phyloP scores from a whole-genome alignment of 2,797 vertebrate genomes.

The Arctocebus calabarensis region DNA sequence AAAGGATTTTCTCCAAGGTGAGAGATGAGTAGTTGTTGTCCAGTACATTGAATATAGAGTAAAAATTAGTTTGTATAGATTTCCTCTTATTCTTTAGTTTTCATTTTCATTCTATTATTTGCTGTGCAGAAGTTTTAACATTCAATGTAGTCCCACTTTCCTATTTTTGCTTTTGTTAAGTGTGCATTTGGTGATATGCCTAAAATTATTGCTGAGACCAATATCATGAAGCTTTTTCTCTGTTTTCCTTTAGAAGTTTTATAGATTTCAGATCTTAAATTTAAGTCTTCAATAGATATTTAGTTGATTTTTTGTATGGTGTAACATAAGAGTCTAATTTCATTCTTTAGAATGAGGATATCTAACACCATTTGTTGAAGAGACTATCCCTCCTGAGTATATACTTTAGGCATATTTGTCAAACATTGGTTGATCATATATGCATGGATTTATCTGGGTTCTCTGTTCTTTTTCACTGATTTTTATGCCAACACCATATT shows the following conservation, averaged over 20 bases:
- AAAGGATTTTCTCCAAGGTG: background rate
- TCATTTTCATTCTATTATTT: background rate
- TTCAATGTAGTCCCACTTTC: background rate
- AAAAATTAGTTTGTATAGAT: background rate
- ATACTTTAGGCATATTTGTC: background rate
- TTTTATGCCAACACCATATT: background rate
- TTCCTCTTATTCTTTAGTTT: background rate
- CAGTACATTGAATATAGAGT: constrained; percentile 9
- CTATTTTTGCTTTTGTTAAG: background rate
- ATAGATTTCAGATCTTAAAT: background rate
- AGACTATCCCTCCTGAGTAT: background rate
- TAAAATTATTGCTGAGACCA: background rate
- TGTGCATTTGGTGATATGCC: background rate
- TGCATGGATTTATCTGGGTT: background rate
- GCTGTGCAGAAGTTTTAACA: background rate
- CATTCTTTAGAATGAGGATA: background rate
- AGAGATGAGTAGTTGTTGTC: background rate
- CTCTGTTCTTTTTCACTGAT: background rate
- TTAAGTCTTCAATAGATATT: background rate
- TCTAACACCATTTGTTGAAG: background rate
- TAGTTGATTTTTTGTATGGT: background rate
- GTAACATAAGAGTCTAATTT: background rate
- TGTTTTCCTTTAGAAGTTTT: background rate
- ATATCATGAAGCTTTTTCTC: background rate
- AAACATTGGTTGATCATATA: background rate